These are phyloP conservation scores for Pyralis farinalis DNA, from an alignment of 2,888 invertebrate species.

Conservation along the genomic window DNA sequence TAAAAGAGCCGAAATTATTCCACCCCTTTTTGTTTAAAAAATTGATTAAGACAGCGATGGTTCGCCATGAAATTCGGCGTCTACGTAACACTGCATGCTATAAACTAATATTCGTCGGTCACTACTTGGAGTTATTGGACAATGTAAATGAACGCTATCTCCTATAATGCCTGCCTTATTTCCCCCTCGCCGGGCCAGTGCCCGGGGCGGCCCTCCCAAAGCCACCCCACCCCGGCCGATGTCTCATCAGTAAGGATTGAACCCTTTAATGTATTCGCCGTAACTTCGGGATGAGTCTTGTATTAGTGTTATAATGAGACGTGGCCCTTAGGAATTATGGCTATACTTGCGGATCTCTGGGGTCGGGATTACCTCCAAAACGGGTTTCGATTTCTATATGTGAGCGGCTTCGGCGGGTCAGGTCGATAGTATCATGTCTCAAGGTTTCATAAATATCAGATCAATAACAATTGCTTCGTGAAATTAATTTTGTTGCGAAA, in stretches of 20 bases:
- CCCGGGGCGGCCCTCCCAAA: conserved; percentile 61
- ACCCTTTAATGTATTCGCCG: conserved; percentile 81
- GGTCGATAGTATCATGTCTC: conserved; percentile 43
- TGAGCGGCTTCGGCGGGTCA: conserved; percentile 50
- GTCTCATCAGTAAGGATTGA: conserved; percentile 81
- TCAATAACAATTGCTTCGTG: conserved; percentile 22
- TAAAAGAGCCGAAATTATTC: conserved; percentile 61
- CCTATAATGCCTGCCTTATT: conserved; percentile 79
- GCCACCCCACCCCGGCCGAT: conserved; percentile 63
- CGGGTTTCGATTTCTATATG: conserved; percentile 74
- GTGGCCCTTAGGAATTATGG: conserved; percentile 79
- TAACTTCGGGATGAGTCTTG: conserved; percentile 81
- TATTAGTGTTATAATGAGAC: conserved; percentile 81
- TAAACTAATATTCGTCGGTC: conserved; percentile 80
- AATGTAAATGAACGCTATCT: conserved; percentile 82
- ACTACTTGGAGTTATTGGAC: conserved; percentile 82
- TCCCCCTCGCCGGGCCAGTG: conserved; percentile 65
- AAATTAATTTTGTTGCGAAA: conserved; percentile 15
- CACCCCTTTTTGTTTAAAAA: conserved; percentile 42
- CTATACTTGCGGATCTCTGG: conserved; percentile 68
- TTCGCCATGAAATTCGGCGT: conserved; percentile 26
- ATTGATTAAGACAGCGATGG: conserved; percentile 33
- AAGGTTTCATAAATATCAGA: conserved; percentile 24
- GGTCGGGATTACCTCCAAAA: conserved; percentile 68
- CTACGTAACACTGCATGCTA: conserved; percentile 50